Evolutionary conservation across 2,888 invertebrate species (phyloP).

Genomic region (Cheilosia variabilis): DNA sequence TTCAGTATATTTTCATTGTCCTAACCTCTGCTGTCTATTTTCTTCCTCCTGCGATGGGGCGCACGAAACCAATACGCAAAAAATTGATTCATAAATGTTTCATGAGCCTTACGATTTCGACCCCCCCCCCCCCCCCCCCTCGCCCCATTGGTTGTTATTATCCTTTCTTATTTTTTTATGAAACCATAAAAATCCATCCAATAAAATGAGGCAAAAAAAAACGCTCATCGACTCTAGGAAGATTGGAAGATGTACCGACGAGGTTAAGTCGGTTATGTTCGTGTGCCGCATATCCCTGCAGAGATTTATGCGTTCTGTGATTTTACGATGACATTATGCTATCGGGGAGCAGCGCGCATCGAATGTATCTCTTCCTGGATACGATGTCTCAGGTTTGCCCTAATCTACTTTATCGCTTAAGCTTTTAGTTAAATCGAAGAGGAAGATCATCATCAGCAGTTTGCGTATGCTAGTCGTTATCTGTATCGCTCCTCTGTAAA

Average conservation of each 20-base stretch:
- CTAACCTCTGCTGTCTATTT: constrained; percentile 24
- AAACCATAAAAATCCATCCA: constrained; percentile 58
- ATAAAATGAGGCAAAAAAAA: constrained; percentile 10
- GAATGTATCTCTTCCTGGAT: constrained; percentile 4
- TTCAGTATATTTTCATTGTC: constrained; percentile 30
- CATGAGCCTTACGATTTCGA: constrained; percentile 61
- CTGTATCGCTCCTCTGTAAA: background rate
- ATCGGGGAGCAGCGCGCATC: constrained; percentile 19
- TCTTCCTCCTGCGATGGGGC: background rate
- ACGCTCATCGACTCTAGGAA: constrained; percentile 36
- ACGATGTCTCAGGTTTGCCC: constrained; percentile 10
- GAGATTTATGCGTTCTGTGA: constrained; percentile 49
- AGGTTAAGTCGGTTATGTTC: constrained; percentile 48
- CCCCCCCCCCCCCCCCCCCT: background rate
- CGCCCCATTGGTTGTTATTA: background rate
- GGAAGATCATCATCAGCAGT: constrained; percentile 42
- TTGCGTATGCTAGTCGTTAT: background rate
- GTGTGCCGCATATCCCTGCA: constrained; percentile 32
- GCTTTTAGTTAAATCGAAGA: constrained; percentile 42
- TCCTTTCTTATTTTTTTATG: constrained; percentile 35
- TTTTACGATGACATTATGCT: constrained; percentile 63
- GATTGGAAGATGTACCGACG: constrained; percentile 8
- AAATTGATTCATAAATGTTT: constrained; percentile 73
- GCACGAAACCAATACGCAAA: constrained; percentile 7
- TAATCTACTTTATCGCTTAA: constrained; percentile 43